Evolutionary conservation across 2,113 vertebrate species (phyloP).

Genomic region (Cryptoleucopteryx plumbea): DNA sequence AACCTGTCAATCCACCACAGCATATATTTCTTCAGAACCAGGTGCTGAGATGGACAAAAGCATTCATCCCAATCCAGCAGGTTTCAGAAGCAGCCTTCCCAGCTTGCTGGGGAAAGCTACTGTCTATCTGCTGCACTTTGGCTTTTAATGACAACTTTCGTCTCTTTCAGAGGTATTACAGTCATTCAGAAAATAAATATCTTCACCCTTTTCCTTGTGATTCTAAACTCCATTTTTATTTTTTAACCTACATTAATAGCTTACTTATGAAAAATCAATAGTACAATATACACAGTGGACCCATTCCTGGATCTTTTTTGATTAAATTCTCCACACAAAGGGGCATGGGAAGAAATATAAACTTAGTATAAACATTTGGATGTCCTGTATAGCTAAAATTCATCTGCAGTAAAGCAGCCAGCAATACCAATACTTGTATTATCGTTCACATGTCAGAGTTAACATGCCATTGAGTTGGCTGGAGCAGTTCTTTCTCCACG

Average conservation of each 20-base stretch:
- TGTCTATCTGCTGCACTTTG: neutral
- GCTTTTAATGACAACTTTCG: neutral
- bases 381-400: neutral
- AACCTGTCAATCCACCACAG: neutral
- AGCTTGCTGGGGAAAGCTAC: neutral
- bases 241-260: neutral
- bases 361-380: neutral
- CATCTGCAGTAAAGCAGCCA: neutral
- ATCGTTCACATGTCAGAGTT: neutral
- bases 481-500: neutral
- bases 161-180: neutral
- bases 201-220: neutral
- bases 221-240: neutral
- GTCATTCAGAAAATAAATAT: neutral
- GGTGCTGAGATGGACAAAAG: neutral
- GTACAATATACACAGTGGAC: neutral
- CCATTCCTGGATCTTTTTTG: neutral
- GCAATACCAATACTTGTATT: neutral
- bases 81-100: neutral
- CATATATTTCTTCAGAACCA: neutral
- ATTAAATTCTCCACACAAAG: neutral
- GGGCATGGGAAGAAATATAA: neutral
- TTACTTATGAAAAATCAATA: neutral
- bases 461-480: fast-evolving
- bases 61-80: neutral